Evolutionary conservation across 2,797 vertebrate genomes (phyloP), one percentile per base, ranked within the genome.

Genomic region (Chromobotia macracanthus): DNA sequence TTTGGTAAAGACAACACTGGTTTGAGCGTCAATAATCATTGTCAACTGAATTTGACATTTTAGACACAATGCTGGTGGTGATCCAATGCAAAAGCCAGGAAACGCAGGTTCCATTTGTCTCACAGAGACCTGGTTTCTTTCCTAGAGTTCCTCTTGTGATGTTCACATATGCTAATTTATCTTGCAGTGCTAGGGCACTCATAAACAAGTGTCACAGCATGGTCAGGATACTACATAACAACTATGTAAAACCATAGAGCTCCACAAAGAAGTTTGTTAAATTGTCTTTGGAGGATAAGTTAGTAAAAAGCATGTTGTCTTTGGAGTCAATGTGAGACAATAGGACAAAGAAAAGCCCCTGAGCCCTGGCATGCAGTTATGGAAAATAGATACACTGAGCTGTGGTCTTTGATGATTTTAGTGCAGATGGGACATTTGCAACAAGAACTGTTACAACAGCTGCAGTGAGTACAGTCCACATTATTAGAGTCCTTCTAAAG

Each of bases 11-110:
- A 25, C 23, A n/a, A 8, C 23, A 7, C 11, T 85, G 84, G 91
- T 91, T 90, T 74, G 10, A 90, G 87, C 88, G 87, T 91, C 87
- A 91, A 91, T 92, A 91, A 93, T 93, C 88, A 88, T 88, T 86
- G 89, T 89, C 79, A 85, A 89, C 82, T 84, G 78, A 72, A 81
- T 81, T 23, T 84, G 83, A 81, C 84, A 86, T 83, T 87, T 86
- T 88, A 66, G 84, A 89, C 87, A 50, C 73, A 66, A 72, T 73
- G 78, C 61, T 50, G 73, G 84, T 77, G 86, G 86, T 89, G 87
- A 87, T 89, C 87, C 70, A 53, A 41, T 64, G 60, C 83, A 81
- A 73, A n/a, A 85, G 55, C 11, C 21, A 58, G 8, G 55, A 58
- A 23, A 21, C 55, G 13, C 11, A 12, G 58, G 60, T 28, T 72